phyloP scores from a whole-genome alignment of 2,888 invertebrate genomes.

The Girardia tigrina region DNA sequence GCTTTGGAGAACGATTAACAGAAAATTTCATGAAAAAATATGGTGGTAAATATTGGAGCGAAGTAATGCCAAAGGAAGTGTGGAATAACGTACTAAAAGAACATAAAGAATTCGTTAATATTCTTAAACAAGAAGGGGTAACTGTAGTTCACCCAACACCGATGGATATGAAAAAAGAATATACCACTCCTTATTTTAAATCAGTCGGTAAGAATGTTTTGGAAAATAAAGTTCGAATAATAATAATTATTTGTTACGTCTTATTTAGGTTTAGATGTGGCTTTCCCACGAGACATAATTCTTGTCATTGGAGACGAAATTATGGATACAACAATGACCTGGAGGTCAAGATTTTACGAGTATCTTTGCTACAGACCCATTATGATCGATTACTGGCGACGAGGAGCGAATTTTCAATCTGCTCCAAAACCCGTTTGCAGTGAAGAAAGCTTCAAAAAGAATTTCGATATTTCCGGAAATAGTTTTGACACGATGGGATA shows the following conservation, averaged over 20 bases:
- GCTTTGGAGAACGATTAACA: neutral
- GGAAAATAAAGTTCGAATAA: no score
- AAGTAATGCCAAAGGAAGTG: slow-evolving; percentile 37
- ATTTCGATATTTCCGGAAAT: slow-evolving; percentile 30
- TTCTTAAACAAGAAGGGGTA: slow-evolving; percentile 40
- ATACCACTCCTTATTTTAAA: neutral
- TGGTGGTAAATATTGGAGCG: slow-evolving; percentile 38
- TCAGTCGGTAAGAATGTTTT: neutral
- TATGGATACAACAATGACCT: slow-evolving; percentile 40
- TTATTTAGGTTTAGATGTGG: neutral
- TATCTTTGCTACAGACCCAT: slow-evolving; percentile 39
- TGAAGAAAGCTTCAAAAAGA: slow-evolving; percentile 39
- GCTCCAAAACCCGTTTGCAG: slow-evolving; percentile 39
- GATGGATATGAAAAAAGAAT: slow-evolving; percentile 12
- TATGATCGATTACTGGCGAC: slow-evolving; percentile 39
- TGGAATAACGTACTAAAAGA: slow-evolving; percentile 38
- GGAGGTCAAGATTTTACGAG: slow-evolving; percentile 40
- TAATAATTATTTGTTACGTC: neutral
- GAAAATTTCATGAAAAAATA: slow-evolving; percentile 38
- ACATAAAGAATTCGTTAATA: slow-evolving; percentile 39
- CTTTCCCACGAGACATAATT: slow-evolving; percentile 39
- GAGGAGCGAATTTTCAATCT: slow-evolving; percentile 40
- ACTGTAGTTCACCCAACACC: slow-evolving; percentile 38
- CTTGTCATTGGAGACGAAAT: slow-evolving; percentile 40
- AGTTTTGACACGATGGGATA: slow-evolving; percentile 31